phyloP scores from a whole-genome alignment of 53 echinoderm and acorn worm genomes.

The Temnopleurus reevesii region DNA sequence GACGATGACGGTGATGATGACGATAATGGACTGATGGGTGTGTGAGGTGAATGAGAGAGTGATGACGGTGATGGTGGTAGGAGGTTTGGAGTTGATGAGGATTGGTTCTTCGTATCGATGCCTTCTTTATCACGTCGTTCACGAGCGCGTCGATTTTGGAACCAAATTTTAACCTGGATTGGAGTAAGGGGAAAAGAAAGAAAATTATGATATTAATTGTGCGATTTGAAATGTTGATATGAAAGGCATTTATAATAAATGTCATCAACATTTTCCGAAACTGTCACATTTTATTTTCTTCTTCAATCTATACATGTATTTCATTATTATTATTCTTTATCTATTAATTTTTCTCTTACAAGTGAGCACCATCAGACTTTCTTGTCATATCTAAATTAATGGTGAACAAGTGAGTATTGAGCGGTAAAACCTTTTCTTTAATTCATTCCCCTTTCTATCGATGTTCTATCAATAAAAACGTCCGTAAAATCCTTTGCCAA shows the following conservation, averaged over 20 bases:
- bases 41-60: conserved; percentile 62
- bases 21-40: conserved; percentile 56
- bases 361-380: neutral
- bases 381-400: neutral
- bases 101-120: conserved; percentile 62
- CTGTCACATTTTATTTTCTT: no score
- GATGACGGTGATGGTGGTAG: conserved; percentile 59
- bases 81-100: conserved; percentile 59
- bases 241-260: no score
- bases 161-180: conserved; percentile 98
- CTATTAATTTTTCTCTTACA: no score
- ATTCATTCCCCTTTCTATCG: neutral
- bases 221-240: no score
- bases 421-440: neutral
- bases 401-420: neutral
- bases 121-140: conserved; percentile 91
- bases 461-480: conserved; percentile 23
- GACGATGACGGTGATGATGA: conserved; percentile 61
- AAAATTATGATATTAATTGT: neutral
- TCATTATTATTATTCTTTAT: no score
- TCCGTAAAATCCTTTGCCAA: no score
- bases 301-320: no score
- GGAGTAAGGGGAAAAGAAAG: conserved; percentile 13
- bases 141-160: conserved; percentile 88
- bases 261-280: no score